phyloP scores from a whole-genome alignment of 2,888 invertebrate species.

The Quadriops clusia region DNA sequence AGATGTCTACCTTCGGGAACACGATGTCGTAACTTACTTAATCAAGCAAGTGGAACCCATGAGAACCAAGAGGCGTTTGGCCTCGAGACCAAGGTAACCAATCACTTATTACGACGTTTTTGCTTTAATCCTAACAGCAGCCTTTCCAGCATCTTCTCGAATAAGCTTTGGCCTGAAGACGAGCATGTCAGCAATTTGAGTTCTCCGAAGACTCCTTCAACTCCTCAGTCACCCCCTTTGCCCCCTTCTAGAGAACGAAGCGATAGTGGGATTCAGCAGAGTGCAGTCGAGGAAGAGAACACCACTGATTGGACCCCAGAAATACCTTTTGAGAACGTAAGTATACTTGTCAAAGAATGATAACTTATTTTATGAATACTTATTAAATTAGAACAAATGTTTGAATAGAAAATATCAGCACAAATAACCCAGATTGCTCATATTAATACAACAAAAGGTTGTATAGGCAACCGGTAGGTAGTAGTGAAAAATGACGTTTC shows the following conservation, averaged over 20 bases:
- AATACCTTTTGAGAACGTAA: conserved; percentile 83
- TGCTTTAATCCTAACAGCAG: neutral
- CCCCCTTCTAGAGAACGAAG: conserved; percentile 29
- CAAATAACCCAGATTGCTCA: too few relatives aligned
- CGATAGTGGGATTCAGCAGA: conserved; percentile 36
- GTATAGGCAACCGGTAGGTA: too few relatives aligned
- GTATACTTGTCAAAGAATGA: too few relatives aligned
- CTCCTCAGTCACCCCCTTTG: conserved; percentile 22
- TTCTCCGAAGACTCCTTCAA: conserved; percentile 34
- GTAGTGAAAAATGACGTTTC: too few relatives aligned
- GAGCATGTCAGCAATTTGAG: conserved; percentile 26
- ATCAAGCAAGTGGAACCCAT: conserved; percentile 73
- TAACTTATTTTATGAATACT: too few relatives aligned
- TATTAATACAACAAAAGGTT: conserved; percentile 5
- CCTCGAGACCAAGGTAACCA: conserved; percentile 38
- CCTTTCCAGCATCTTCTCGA: conserved; percentile 33
- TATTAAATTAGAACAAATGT: too few relatives aligned
- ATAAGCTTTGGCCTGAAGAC: conserved; percentile 34
- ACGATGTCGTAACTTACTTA: conserved; percentile 78
- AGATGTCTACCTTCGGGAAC: conserved; percentile 73
- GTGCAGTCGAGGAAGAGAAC: conserved; percentile 61
- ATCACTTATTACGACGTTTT: too few relatives aligned
- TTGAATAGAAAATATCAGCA: too few relatives aligned
- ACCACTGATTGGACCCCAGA: conserved; percentile 83
- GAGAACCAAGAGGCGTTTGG: conserved; percentile 40